Conservation (phyloP, 2,888 invertebrate species). For the Ophraella communa region DNA sequence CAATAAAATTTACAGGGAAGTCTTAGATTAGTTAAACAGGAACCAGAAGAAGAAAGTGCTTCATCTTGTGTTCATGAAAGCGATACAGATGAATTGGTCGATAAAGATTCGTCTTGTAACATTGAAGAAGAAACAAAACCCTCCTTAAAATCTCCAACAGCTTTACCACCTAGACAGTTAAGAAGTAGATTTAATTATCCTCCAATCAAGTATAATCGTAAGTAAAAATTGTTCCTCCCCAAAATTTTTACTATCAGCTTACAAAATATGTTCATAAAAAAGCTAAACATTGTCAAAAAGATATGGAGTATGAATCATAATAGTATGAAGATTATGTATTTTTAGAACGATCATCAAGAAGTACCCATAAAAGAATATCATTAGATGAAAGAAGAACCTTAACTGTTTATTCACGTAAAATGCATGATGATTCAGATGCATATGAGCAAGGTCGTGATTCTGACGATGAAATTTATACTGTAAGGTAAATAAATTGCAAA, state of each 20-base stretch:
- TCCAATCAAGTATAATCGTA: constrained; percentile 48
- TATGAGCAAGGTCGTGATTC: constrained; percentile 49
- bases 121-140: constrained; percentile 46
- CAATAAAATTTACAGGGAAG: constrained; percentile 30
- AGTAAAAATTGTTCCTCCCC: constrained; percentile 34
- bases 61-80: constrained; percentile 49
- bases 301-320: too few species aligned
- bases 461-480: constrained; percentile 52
- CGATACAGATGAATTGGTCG: constrained; percentile 48
- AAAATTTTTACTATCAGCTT: too few species aligned
- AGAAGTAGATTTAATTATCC: constrained; percentile 52
- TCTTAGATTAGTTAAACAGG: constrained; percentile 35
- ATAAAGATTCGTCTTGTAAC: constrained; percentile 52
- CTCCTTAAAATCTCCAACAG: constrained; percentile 38
- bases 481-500: constrained; percentile 38
- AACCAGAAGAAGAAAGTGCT: constrained; percentile 42
- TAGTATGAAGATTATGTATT: too few species aligned
- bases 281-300: too few species aligned
- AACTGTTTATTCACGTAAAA: constrained; percentile 52
- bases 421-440: constrained; percentile 52
- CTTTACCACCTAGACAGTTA: constrained; percentile 41
- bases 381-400: constrained; percentile 48
- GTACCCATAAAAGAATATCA: constrained; percentile 45
- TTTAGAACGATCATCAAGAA: constrained; percentile 46
- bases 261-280: too few species aligned